Base-by-base conservation (phyloP, 2,113 vertebrate genomes). In the Anser brachyrhynchus region DNA sequence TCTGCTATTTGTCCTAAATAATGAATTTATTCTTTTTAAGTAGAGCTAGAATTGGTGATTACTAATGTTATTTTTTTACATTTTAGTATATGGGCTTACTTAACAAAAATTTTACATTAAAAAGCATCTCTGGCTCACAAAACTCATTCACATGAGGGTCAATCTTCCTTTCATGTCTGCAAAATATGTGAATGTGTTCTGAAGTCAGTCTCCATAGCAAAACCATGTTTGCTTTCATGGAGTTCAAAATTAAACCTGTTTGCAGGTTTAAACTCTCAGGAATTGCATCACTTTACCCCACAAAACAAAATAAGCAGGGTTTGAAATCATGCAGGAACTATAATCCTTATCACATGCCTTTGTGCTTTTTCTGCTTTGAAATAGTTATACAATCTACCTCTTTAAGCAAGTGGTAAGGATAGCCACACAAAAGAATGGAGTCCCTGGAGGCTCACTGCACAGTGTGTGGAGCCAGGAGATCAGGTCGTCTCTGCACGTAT, bases 281-380 rank as follows among this genome's bases (percentile, higher is more conserved):
- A 25, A 20, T 41, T 2, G 0, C 0, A 0, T 61, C 35, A 37
- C 21, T 84, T 91, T 75, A 72, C 9, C 6, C 5, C 6, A 43
- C 8, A 64, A 89, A 81, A n/a, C 49, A 82, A 80, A 64, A 22
- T 23, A 33, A 43, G 2, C 77, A 59, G 14, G 21, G 3, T 61
- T 84, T 89, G 41, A 93, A 81, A 75, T 75, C 64, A 31, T 19
- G 26, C 1, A 25, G 9, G 12, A 76, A 11, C 19, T 59, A 9
- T 25, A 85, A 92, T 52, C 9, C 13, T 14, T 73, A 92, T 83
- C 75, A 15, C 13, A 35, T 10, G n/a, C 5, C 18, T 87, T 28
- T 6, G 4, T 23, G 46, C 3, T 9, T 82, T 85, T 49, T 81
- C 31, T 37, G 16, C 20, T 69, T 75, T 64, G 17, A 20, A 72